A percentile compares a stretch with the other conserved stretches of the same genome.
These are phyloP conservation scores for Phalacrocorax carbo DNA, from an alignment of 2,113 vertebrate genomes.

Conservation along the genomic window DNA sequence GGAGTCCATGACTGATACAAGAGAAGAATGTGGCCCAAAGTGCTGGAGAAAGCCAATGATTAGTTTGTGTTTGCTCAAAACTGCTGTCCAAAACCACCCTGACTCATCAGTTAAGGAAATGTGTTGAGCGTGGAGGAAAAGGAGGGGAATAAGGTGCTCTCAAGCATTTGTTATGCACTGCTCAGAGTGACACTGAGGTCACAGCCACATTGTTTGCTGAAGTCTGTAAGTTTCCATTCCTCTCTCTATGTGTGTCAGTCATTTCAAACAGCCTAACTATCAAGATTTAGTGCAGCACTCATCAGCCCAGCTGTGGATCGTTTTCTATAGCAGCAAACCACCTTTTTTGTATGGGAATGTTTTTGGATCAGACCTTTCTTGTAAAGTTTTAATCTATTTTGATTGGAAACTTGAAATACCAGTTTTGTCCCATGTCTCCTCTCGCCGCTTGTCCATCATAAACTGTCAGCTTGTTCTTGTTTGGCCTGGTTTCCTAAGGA, in stretches of 20 bases:
- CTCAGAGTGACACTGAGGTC: not conserved
- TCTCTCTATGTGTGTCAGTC: not conserved
- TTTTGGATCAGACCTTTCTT: not conserved
- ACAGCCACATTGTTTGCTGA: not conserved
- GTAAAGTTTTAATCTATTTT: not conserved
- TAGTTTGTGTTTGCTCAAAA: not conserved
- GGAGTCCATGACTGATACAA: fast-evolving
- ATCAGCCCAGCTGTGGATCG: not conserved
- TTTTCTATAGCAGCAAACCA: not conserved
- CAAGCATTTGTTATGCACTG: not conserved
- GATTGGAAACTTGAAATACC: not conserved
- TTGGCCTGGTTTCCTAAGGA: not conserved
- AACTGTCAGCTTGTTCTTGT: not conserved
- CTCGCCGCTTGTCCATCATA: not conserved
- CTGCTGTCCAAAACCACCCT: not conserved
- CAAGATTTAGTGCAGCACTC: not conserved
- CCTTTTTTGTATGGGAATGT: not conserved
- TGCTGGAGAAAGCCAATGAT: not conserved
- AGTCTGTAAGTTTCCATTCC: conserved; percentile 2
- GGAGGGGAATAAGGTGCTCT: not conserved
- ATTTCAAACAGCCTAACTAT: not conserved
- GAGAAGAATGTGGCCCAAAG: not conserved
- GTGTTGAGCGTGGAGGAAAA: not conserved
- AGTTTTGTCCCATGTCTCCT: not conserved
- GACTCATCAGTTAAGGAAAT: conserved; percentile 15